These are phyloP conservation scores for Andrena bicolor DNA, from an alignment of 2,888 invertebrate genomes.

Conservation along the genomic window DNA sequence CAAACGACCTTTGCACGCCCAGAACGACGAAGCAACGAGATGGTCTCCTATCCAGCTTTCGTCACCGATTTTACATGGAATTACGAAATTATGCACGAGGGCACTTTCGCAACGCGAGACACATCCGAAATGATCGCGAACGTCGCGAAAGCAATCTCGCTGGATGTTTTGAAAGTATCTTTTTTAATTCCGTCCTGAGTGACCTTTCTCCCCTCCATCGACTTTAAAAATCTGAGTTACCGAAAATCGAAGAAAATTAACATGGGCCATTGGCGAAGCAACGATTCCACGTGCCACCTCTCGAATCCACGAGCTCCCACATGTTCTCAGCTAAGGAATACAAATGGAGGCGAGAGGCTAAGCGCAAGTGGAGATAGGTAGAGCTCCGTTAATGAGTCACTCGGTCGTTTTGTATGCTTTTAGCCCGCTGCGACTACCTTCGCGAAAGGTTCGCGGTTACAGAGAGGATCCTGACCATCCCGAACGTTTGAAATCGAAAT, in stretches of 20 bases:
- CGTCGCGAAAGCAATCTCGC: background rate
- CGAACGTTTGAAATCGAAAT: background rate
- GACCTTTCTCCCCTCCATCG: background rate
- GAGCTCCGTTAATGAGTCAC: constrained; percentile 48
- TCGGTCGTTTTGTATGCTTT: constrained; percentile 39
- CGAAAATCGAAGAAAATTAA: constrained; percentile 11
- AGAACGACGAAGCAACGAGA: background rate
- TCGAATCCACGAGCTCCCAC: background rate
- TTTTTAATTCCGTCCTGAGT: background rate
- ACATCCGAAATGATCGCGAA: constrained; percentile 1
- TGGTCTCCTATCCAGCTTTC: constrained; percentile 11
- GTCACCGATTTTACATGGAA: constrained; percentile 14
- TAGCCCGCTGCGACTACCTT: constrained; percentile 6
- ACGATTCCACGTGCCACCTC: constrained; percentile 7
- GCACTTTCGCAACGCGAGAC: constrained; percentile 13
- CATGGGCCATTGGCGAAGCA: constrained; percentile 13
- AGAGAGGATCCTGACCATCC: background rate
- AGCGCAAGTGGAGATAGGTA: background rate
- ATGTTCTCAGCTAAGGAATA: background rate
- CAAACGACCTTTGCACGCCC: constrained; percentile 17
- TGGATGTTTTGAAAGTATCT: background rate
- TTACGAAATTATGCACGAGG: constrained; percentile 50
- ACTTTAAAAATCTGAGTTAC: background rate
- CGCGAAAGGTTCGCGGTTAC: constrained; percentile 19
- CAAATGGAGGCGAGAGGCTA: constrained; percentile 22